Evolutionary conservation across 2,113 vertebrate species (phyloP).

Genomic region (Amphiprion percula): DNA sequence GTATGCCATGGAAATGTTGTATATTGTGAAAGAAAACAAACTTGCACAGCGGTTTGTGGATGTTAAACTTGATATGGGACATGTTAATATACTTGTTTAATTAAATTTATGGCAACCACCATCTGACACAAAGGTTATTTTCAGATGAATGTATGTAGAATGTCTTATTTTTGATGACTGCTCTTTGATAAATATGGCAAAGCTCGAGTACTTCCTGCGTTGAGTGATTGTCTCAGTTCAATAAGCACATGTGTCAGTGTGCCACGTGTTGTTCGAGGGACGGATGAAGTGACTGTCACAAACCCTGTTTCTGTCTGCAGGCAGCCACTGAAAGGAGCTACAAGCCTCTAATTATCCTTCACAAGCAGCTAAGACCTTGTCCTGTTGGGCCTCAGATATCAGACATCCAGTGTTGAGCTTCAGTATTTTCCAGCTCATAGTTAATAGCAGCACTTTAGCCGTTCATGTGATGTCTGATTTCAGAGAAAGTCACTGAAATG

Average conservation of each 20-base stretch:
- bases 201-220: constrained; percentile 55
- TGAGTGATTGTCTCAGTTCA: constrained; percentile 31
- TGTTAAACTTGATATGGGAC: constrained; percentile 47
- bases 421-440: not conserved
- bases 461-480: not conserved
- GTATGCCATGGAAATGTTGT: constrained; percentile 33
- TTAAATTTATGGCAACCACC: constrained; percentile 54
- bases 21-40: constrained; percentile 36
- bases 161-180: constrained; percentile 81
- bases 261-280: no score
- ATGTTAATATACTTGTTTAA: constrained; percentile 59
- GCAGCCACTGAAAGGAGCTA: not conserved
- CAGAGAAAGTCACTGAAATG: no score
- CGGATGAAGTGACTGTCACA: no score
- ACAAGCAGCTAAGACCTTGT: not conserved
- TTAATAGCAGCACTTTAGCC: not conserved
- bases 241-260: not conserved
- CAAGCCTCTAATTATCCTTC: not conserved
- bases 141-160: constrained; percentile 77
- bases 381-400: constrained; percentile 6
- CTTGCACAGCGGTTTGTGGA: constrained; percentile 45
- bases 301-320: not conserved
- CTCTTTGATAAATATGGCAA: constrained; percentile 78
- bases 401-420: not conserved
- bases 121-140: constrained; percentile 72